Base-by-base conservation (phyloP, 2,797 vertebrate species). In the Ciconia nigra region DNA sequence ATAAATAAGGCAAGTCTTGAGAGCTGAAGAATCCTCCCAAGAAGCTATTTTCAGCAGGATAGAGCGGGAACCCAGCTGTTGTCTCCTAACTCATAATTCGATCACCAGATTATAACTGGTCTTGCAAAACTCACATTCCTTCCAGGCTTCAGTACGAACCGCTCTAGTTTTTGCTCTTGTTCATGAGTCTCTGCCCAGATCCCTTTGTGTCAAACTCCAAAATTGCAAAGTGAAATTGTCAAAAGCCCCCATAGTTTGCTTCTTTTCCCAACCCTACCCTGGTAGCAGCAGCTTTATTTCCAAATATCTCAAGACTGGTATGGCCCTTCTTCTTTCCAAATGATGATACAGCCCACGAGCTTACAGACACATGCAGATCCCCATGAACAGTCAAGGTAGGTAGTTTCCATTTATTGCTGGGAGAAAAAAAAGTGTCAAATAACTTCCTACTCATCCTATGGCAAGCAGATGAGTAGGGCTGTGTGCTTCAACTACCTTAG, bases 391-490 rank as follows among this genome's bases (percentile, higher is more conserved):
- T 55, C 78, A 89, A 57, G 91, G 81, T 73, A 96, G 90, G 65
- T 81, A 96, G 58, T 85, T 97, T 90, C 89, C 83, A 93, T 83
- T 91, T 96, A 87, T 91, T 91, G 52, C 93, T 86, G 42, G 35
- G 65, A 79, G 57, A 31, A 92, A 73, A 92, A 72, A 73, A 89
- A 44, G 82, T 88, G 96, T 96, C 87, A 83, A 81, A 37, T 61
- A 83, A 71, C 94, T 91, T 96, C 95, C 93, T 91, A 95, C 90
- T 92, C 84, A 83, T 89, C 85, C 93, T 89, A 39, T 92, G 85
- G 79, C 79, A 78, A 78, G 81, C 65, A 92, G 72, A 63, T 90
- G 69, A 87, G 69, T 91, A 71, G 61, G 52, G 73, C 93, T 96
- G 74, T 94, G 79, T 84, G 96, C 82, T 94, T 95, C 93, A 94